These are phyloP conservation scores for Mirza zaza DNA, from an alignment of 2,113 vertebrate genomes.

Conservation along the genomic window DNA sequence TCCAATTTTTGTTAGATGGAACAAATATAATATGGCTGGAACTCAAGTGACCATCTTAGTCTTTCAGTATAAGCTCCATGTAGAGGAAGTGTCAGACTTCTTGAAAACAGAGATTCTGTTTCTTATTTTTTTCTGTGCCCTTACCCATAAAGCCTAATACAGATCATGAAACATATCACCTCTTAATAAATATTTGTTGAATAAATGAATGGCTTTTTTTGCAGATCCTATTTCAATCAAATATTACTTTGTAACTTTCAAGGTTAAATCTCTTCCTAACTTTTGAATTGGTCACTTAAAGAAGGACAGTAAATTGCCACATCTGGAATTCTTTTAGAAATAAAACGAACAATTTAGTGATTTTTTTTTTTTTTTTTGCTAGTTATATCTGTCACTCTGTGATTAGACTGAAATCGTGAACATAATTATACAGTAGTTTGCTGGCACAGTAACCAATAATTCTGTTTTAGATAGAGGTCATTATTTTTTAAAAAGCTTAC, in stretches of 20 bases:
- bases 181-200: not conserved
- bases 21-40: not conserved
- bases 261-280: not conserved
- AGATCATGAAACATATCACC: not conserved
- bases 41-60: not conserved
- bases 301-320: not conserved
- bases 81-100: rapidly evolving
- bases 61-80: not conserved
- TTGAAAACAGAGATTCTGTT: not conserved
- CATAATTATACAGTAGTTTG: not conserved
- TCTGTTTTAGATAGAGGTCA: not conserved
- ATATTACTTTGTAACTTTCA: not conserved
- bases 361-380: not conserved
- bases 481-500: slow-evolving; percentile 36
- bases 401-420: not conserved
- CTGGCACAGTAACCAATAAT: not conserved
- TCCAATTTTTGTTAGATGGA: not conserved
- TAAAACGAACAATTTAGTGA: not conserved
- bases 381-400: not conserved
- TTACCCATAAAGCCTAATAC: not conserved
- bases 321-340: slow-evolving; percentile 6
- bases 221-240: not conserved
- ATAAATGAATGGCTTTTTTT: not conserved
- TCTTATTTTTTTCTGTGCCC: not conserved
- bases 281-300: not conserved